These are phyloP conservation scores for Tachyglossus aculeatus DNA, from an alignment of 2,797 vertebrate species.

Conservation along the genomic window DNA sequence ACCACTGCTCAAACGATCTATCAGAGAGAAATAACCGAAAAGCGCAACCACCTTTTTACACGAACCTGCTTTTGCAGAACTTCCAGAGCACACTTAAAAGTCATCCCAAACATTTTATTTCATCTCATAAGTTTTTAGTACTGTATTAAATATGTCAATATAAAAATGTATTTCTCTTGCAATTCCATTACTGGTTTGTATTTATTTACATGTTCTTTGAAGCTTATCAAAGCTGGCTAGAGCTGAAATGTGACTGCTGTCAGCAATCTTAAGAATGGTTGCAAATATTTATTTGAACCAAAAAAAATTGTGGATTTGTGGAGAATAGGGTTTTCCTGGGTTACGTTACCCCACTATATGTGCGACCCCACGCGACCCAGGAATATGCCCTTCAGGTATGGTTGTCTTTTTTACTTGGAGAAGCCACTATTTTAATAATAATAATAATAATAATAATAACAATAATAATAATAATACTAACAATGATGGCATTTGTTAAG, in stretches of 20 bases:
- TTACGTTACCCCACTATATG: no score
- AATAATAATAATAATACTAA: no score
- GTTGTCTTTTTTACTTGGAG: no score
- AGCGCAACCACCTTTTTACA: background rate
- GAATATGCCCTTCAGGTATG: no score
- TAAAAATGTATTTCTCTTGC: background rate
- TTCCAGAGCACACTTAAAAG: no score
- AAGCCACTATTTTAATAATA: no score
- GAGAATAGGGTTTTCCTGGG: no score
- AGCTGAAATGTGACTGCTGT: conserved; percentile 13
- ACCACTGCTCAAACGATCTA: background rate
- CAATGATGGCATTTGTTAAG: no score
- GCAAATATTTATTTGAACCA: conserved; percentile 6
- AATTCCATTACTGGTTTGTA: background rate
- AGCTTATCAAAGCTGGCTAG: background rate
- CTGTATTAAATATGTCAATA: no score
- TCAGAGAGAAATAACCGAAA: background rate
- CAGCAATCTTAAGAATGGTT: conserved; percentile 19
- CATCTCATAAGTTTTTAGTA: background rate
- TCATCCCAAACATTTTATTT: background rate
- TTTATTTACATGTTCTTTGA: background rate
- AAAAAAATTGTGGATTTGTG: no score
- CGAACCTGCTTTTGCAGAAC: background rate
- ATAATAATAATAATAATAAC: no score
- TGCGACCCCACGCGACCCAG: no score